Evolutionary conservation across 1,140 invertebrate genomes (phyloP).

Genomic region (Formica selysi): DNA sequence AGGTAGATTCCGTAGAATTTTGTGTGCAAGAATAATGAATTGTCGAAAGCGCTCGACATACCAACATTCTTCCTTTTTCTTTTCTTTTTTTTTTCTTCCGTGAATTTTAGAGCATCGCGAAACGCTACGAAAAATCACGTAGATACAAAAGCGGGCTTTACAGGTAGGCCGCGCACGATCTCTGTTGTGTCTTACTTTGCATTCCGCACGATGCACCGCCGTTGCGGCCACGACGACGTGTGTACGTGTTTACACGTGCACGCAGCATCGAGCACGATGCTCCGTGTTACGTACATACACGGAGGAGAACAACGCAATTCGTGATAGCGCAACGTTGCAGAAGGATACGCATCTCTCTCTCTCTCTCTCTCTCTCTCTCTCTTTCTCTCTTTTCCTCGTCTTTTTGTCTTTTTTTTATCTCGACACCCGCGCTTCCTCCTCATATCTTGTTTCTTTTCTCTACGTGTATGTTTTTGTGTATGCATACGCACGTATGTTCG

Average conservation of each 20-base stretch:
- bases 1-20: constrained; percentile 12
- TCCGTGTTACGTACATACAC: constrained; percentile 51
- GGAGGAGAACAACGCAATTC: constrained; percentile 71
- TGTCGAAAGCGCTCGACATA: neutral
- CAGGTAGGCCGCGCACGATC: constrained; percentile 33
- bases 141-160: constrained; percentile 1
- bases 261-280: constrained; percentile 24
- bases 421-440: neutral
- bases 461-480: neutral
- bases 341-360: constrained; percentile 33
- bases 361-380: neutral
- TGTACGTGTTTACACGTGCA: constrained; percentile 65
- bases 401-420: constrained; percentile 22
- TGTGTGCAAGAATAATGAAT: constrained; percentile 47
- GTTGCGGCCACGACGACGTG: constrained; percentile 11
- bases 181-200: constrained; percentile 63
- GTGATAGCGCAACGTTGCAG: constrained; percentile 60
- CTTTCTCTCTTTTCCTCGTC: neutral
- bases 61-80: constrained; percentile 1
- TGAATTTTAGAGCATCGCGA: constrained; percentile 34
- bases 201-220: constrained; percentile 60
- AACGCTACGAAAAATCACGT: constrained; percentile 35
- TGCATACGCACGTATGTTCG: neutral
- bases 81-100: too few relatives aligned
- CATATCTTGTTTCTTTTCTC: constrained; percentile 36